phyloP scores from a whole-genome alignment of 2,113 vertebrate genomes.

The Dendrocopos noguchii region DNA sequence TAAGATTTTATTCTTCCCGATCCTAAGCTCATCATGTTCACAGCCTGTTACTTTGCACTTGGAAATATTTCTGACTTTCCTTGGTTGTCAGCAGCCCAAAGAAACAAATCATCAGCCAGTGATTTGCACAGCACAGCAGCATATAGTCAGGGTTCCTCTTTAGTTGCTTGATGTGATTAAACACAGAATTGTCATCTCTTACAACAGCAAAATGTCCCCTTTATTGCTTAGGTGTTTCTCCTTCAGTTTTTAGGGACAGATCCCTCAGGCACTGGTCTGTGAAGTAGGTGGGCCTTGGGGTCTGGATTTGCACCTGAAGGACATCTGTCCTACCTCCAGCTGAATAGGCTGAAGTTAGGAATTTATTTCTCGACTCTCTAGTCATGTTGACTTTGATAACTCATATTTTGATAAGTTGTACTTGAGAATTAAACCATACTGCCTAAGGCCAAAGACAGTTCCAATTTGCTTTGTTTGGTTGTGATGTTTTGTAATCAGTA shows the following conservation, averaged over 20 bases:
- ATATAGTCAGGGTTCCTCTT: neutral
- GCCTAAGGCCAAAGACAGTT: neutral
- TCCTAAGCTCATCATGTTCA: neutral
- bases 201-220: neutral
- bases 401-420: neutral
- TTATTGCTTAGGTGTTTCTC: neutral
- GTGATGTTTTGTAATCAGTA: neutral
- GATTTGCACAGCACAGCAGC: neutral
- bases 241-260: neutral
- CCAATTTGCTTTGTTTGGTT: neutral
- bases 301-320: accelerated
- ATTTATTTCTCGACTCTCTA: neutral
- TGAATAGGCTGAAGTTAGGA: neutral
- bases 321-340: neutral
- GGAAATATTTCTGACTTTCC: neutral
- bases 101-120: neutral
- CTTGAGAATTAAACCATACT: neutral
- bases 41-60: conserved; percentile 8
- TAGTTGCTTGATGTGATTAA: neutral
- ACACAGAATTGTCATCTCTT: neutral
- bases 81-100: neutral
- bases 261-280: accelerated
- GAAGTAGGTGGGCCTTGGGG: accelerated
- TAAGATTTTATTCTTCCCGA: conserved; percentile 22
- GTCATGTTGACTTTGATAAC: neutral